phyloP scores from a whole-genome alignment of 2,888 invertebrate genomes.

The Campoletis raptor region DNA sequence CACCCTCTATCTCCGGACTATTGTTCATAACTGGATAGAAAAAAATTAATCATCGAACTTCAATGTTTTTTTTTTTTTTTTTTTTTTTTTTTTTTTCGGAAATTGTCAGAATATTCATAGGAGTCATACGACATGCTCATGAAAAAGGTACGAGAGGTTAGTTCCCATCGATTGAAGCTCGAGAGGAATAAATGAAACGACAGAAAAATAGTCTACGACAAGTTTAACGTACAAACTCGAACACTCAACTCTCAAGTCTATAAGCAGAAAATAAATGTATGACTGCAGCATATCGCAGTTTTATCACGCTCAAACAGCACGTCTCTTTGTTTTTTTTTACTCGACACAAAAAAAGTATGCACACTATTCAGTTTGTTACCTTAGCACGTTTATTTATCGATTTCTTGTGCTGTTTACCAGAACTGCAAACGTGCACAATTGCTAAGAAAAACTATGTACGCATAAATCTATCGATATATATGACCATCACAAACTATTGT shows the following conservation, averaged over 20 bases:
- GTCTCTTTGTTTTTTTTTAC: background rate
- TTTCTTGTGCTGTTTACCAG: conserved; percentile 18
- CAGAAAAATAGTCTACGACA: background rate
- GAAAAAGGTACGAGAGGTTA: background rate
- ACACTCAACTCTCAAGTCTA: background rate
- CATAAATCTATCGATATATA: conserved; percentile 12
- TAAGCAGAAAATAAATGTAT: conserved; percentile 10
- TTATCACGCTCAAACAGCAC: background rate
- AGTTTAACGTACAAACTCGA: background rate
- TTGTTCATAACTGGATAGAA: background rate
- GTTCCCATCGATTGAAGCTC: conserved; percentile 5
- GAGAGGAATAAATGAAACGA: background rate
- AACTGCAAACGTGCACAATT: conserved; percentile 18
- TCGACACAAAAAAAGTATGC: background rate
- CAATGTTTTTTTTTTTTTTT: background rate
- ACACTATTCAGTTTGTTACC: conserved; percentile 19
- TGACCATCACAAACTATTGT: background rate
- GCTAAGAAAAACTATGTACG: conserved; percentile 35
- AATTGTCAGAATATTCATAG: background rate
- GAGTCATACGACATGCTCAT: background rate
- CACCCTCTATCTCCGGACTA: background rate
- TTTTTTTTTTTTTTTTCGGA: background rate
- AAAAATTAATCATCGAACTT: background rate
- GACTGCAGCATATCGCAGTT: background rate
- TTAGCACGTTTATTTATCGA: conserved; percentile 58